Evolutionary conservation across 2,113 vertebrate species (phyloP).

Genomic region (Anthoscopus minutus): DNA sequence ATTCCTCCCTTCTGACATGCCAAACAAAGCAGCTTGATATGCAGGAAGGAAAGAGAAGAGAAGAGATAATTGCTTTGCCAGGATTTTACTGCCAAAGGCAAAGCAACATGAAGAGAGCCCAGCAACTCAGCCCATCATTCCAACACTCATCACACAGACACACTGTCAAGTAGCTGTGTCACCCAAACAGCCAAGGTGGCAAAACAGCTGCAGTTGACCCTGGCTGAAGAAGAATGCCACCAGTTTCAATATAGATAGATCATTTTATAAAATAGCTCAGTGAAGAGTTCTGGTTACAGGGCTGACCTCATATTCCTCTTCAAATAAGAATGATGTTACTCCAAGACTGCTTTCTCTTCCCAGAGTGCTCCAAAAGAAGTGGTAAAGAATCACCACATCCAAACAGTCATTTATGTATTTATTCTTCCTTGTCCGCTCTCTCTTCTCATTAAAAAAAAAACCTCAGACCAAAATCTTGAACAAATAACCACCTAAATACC

Average conservation of each 20-base stretch:
- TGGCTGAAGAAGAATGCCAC: not conserved
- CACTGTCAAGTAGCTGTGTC: not conserved
- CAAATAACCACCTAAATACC: not conserved
- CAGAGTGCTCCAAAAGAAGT: not conserved
- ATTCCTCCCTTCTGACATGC: not conserved
- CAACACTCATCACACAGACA: not conserved
- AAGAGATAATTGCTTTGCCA: not conserved
- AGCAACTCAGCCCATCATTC: not conserved
- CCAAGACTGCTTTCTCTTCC: not conserved
- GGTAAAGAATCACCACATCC: not conserved
- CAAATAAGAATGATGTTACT: fast-evolving
- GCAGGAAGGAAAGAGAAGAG: not conserved
- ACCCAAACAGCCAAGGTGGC: not conserved
- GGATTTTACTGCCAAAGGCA: not conserved
- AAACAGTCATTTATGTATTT: not conserved
- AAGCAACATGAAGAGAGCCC: not conserved
- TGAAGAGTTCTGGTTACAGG: not conserved
- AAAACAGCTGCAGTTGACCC: not conserved
- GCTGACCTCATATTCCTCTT: not conserved
- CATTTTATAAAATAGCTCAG: not conserved
- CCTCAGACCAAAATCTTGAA: not conserved
- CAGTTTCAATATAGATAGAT: not conserved
- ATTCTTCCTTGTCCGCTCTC: not conserved
- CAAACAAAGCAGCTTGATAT: not conserved
- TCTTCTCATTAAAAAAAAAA: not conserved